phyloP scores from a whole-genome alignment of 2,113 vertebrate genomes.

The Heloderma charlesbogerti region DNA sequence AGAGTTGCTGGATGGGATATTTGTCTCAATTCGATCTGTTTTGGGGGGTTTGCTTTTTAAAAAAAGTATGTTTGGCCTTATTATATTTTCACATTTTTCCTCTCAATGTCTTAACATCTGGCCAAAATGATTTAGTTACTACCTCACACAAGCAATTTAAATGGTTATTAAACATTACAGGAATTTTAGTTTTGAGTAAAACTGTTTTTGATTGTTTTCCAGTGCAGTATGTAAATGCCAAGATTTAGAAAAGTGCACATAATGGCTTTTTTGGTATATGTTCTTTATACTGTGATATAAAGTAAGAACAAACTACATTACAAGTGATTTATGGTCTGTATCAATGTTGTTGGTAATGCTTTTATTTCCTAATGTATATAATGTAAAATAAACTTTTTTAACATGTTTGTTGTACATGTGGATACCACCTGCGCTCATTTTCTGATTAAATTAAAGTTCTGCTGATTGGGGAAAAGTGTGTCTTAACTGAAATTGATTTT shows the following conservation, averaged over 20 bases:
- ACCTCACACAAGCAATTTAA: slow-evolving; percentile 83
- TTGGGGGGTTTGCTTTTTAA: not conserved
- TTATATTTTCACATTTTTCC: slow-evolving; percentile 70
- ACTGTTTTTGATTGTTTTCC: slow-evolving; percentile 76
- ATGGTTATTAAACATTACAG: slow-evolving; percentile 78
- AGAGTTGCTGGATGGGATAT: not conserved
- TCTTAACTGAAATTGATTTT: not conserved
- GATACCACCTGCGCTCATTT: slow-evolving; percentile 68
- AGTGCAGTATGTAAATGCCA: slow-evolving; percentile 76
- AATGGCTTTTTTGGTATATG: slow-evolving; percentile 74
- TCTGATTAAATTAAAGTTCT: slow-evolving; percentile 33
- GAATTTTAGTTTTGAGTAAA: slow-evolving; percentile 76
- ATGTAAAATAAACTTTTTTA: slow-evolving; percentile 89
- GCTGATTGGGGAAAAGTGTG: slow-evolving; percentile 27
- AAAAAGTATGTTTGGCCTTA: slow-evolving; percentile 72
- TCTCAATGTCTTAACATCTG: slow-evolving; percentile 78
- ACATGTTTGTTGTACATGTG: slow-evolving; percentile 79
- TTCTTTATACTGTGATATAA: slow-evolving; percentile 82
- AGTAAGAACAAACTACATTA: slow-evolving; percentile 80
- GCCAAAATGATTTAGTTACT: slow-evolving; percentile 88
- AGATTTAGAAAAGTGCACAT: slow-evolving; percentile 76
- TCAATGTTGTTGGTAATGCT: slow-evolving; percentile 79
- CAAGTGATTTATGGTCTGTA: slow-evolving; percentile 80
- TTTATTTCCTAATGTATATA: slow-evolving; percentile 85
- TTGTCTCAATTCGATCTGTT: slow-evolving; percentile 8